phyloP scores from a whole-genome alignment of 2,888 invertebrate species.

The Asteroscopus sphinx region DNA sequence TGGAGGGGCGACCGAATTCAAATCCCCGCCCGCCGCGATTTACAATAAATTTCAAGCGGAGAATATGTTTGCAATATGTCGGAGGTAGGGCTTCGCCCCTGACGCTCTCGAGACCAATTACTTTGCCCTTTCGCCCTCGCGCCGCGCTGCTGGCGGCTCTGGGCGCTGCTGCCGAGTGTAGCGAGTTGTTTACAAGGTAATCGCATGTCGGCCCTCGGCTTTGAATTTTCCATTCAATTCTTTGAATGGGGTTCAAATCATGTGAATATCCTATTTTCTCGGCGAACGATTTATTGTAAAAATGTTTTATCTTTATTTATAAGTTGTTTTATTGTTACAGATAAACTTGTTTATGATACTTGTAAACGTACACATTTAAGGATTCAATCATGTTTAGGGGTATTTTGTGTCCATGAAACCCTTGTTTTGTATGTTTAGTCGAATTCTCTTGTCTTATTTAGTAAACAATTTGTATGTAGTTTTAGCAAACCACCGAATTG shows the following conservation, averaged over 20 bases:
- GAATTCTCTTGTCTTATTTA: too few species aligned
- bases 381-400: neutral
- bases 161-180: conserved; percentile 76
- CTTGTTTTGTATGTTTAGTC: neutral
- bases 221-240: conserved; percentile 71
- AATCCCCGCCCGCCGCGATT: conserved; percentile 84
- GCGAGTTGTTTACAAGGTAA: conserved; percentile 83
- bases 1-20: conserved; percentile 73
- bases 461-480: too few species aligned
- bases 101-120: conserved; percentile 67
- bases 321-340: conserved; percentile 17
- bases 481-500: too few species aligned
- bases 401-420: neutral
- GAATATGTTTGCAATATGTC: conserved; percentile 88
- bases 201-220: conserved; percentile 66
- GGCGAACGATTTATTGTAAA: conserved; percentile 43
- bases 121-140: conserved; percentile 71
- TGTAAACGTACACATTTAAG: neutral
- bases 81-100: conserved; percentile 61
- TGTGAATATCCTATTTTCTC: conserved; percentile 63
- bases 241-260: conserved; percentile 74
- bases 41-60: conserved; percentile 88
- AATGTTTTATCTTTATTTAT: conserved; percentile 46
- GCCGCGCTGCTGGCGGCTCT: conserved; percentile 45
- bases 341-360: conserved; percentile 10